Evolutionary conservation across 1,140 invertebrate genomes (phyloP), one percentile per base, ranked within the genome.

Genomic region (Sinella curviseta): DNA sequence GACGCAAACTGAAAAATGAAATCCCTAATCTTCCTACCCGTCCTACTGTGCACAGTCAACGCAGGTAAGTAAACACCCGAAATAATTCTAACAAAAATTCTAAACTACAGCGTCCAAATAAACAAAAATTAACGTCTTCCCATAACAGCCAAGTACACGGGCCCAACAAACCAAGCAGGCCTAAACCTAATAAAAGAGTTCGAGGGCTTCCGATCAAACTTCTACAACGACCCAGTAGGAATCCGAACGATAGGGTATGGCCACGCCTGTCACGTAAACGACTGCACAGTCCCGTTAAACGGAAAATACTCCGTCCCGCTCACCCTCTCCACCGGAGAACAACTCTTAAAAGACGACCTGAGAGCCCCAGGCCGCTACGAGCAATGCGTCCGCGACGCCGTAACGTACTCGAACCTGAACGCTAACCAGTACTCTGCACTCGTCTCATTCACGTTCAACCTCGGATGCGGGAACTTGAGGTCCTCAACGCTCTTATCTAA

Each of bases 211-310:
- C 80, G 77, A 31, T 77, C 82, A 0, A 82, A 82, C 60, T 82
- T 82, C 34, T 82, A 82, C 77, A 80, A 55, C 35, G 79, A 82
- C 28, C 79, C 82, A 28, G 79, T 80, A 74, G 81, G 82, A 28
- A 82, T 82, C n/a, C 36, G 74, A 34, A 82, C 82, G 2, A 83
- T 83, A 26, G 82, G 82, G 24, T 83, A 83, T 36, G 82, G 82
- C 0, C 82, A 83, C 31, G 82, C 82, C 0, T 83, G 82, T 39
- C 79, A 81, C 30, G 82, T 78, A 39, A 39, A 35, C 8, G 24
- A n/a, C n/a, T n/a, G n/a, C n/a, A n/a, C n/a, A n/a, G 74, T 83
- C 17, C 82, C 82, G 2, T 76, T 83, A 24, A 83, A 83, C 54
- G 82, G 82, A 24, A 54, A 54, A 73, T 83, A 83, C 48, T 1